Conservation (phyloP, 2,888 invertebrate genomes). For the Cosmia pyralina region DNA sequence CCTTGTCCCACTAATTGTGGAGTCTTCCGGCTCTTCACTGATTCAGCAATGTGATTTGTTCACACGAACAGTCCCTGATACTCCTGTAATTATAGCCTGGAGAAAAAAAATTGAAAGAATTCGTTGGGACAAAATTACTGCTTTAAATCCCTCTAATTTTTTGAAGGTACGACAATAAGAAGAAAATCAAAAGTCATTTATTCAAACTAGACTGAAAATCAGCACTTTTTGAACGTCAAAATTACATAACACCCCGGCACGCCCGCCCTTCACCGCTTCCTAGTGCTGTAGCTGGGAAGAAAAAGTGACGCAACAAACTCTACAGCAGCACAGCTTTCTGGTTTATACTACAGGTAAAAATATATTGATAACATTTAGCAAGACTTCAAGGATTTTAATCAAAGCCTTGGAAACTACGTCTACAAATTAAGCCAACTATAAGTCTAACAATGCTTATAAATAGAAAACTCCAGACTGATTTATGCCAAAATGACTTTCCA, state of each 20-base stretch:
- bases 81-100: no score
- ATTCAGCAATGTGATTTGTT: slow-evolving; percentile 57
- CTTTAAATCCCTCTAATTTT: slow-evolving; percentile 25
- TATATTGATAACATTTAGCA: neutral
- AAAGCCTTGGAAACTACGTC: slow-evolving; percentile 2
- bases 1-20: slow-evolving; percentile 51
- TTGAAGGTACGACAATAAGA: neutral
- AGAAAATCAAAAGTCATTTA: neutral
- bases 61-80: slow-evolving; percentile 32
- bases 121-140: slow-evolving; percentile 26
- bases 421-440: neutral
- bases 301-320: no score
- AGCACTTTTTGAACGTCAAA: no score
- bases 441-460: neutral
- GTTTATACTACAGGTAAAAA: neutral
- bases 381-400: neutral
- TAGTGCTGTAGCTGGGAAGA: no score
- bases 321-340: no score
- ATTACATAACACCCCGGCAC: no score
- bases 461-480: neutral
- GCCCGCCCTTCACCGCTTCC: no score
- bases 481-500: slow-evolving; percentile 10
- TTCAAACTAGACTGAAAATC: no score
- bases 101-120: slow-evolving; percentile 40
- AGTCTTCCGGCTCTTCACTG: slow-evolving; percentile 38